These are phyloP conservation scores for Cnemophilus loriae DNA, from an alignment of 2,113 vertebrate genomes.

Conservation along the genomic window DNA sequence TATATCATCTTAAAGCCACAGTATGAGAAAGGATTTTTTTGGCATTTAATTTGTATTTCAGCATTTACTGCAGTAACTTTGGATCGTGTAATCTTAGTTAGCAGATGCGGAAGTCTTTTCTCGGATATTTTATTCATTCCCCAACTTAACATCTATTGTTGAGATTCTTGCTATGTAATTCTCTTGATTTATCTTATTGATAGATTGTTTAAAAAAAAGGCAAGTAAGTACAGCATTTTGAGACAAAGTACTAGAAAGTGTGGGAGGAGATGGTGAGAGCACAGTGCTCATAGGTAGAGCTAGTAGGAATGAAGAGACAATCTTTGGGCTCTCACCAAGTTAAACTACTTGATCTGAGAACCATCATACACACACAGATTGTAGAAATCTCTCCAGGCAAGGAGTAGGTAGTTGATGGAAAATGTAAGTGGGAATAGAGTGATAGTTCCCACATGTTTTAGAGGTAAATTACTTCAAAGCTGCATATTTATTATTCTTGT, in stretches of 20 bases:
- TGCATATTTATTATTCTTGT: background rate
- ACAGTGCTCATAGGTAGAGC: background rate
- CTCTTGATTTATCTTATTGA: background rate
- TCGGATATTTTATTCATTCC: background rate
- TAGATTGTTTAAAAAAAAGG: background rate
- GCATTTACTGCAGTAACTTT: background rate
- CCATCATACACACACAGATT: background rate
- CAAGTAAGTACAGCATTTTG: background rate
- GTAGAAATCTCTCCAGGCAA: background rate
- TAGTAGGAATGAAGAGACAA: background rate
- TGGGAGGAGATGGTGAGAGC: background rate
- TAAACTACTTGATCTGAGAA: background rate
- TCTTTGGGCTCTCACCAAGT: background rate
- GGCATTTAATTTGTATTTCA: background rate
- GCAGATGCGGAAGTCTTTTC: background rate
- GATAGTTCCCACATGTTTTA: rapidly evolving
- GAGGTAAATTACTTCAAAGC: background rate
- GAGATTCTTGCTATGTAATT: background rate
- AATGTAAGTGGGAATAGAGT: background rate
- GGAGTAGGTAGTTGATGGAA: background rate
- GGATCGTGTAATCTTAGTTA: background rate
- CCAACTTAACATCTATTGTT: background rate
- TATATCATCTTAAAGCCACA: background rate
- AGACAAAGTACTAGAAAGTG: background rate
- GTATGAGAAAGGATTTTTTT: background rate